Evolutionary conservation across 30 jellyfish, hydroid and myxozoan genomes (phyloP).

Genomic region (Chrysaora quinquecirrha): DNA sequence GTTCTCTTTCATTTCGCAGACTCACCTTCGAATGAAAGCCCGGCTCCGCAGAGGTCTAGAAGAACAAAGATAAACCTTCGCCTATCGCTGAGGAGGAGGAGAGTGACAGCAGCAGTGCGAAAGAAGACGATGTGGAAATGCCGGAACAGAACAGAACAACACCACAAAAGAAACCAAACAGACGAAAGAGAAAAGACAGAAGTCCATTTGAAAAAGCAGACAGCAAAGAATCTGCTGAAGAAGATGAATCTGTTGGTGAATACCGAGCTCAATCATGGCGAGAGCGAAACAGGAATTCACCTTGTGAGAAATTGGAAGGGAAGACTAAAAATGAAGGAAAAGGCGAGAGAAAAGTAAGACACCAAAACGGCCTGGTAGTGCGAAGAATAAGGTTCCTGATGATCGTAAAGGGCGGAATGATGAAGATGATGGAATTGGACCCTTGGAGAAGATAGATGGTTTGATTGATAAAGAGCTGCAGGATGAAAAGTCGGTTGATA

Average conservation of each 20-base stretch:
- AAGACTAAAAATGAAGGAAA: constrained; percentile 21
- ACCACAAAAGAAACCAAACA: constrained; percentile 57
- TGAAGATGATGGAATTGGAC: not conserved
- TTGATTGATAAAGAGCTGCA: constrained; percentile 1
- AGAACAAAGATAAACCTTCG: constrained; percentile 43
- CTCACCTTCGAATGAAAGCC: constrained; percentile 56
- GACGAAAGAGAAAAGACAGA: constrained; percentile 53
- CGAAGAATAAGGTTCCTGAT: not conserved
- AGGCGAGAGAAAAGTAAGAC: constrained; percentile 16
- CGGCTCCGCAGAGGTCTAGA: constrained; percentile 39
- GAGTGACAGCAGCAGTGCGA: constrained; percentile 71
- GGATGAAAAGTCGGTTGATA: not conserved
- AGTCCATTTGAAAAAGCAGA: constrained; percentile 51
- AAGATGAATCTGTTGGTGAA: constrained; percentile 41
- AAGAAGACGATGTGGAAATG: constrained; percentile 71
- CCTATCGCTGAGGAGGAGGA: constrained; percentile 59
- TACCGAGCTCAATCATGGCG: constrained; percentile 43
- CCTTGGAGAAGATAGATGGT: not conserved
- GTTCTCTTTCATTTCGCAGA: constrained; percentile 13
- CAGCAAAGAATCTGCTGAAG: constrained; percentile 71
- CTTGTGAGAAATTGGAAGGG: not conserved
- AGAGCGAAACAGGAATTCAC: constrained; percentile 21
- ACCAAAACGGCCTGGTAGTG: constrained; percentile 11
- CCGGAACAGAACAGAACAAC: constrained; percentile 50
- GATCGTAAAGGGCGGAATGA: not conserved